These are phyloP conservation scores for Catocala nupta DNA, from an alignment of 2,888 invertebrate genomes.

Conservation along the genomic window DNA sequence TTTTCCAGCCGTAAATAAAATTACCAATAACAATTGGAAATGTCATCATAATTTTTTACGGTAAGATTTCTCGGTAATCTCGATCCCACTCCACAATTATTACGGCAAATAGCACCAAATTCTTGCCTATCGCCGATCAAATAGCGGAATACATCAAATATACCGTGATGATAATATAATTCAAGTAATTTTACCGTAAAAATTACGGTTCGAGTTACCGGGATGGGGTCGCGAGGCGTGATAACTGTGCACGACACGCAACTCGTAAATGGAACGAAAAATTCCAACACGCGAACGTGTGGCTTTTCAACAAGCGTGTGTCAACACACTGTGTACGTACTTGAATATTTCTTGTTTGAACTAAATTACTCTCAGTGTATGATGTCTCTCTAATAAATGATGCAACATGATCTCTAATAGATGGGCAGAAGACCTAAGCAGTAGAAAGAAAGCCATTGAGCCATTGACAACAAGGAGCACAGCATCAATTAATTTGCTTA, in stretches of 20 bases:
- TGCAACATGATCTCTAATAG: too few relatives aligned
- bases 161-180: conserved; percentile 63
- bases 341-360: too few relatives aligned
- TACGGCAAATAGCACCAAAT: conserved; percentile 18
- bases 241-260: conserved; percentile 65
- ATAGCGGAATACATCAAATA: conserved; percentile 52
- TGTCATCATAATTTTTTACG: not conserved
- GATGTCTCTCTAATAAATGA: too few relatives aligned
- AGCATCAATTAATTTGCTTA: too few relatives aligned
- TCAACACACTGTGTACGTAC: conserved; percentile 2
- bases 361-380: too few relatives aligned
- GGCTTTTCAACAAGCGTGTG: conserved; percentile 21
- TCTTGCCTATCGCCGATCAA: conserved; percentile 34
- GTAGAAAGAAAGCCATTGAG: too few relatives aligned
- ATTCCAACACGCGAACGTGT: conserved; percentile 57
- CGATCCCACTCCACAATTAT: conserved; percentile 10
- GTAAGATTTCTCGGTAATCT: not conserved
- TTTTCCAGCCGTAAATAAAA: not conserved
- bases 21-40: not conserved
- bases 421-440: too few relatives aligned
- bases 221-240: conserved; percentile 70
- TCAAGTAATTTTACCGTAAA: conserved; percentile 73
- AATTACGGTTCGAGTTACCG: conserved; percentile 59
- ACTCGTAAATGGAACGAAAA: conserved; percentile 50
- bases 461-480: too few relatives aligned